These are phyloP conservation scores for Tragelaphus imberbis DNA, from an alignment of 2,113 vertebrate genomes.

Conservation along the genomic window DNA sequence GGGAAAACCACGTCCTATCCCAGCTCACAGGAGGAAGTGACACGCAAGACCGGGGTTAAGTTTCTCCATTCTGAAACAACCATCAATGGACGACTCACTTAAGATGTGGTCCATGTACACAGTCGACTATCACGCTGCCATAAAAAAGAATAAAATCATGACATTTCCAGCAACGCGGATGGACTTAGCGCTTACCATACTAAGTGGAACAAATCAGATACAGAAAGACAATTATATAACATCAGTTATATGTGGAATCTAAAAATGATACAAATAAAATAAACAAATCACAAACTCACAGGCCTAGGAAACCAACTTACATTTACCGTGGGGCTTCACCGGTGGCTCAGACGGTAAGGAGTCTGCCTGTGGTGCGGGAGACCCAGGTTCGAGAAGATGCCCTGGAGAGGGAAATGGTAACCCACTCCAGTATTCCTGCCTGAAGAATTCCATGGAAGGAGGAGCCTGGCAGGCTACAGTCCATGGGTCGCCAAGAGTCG, in stretches of 20 bases:
- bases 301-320: not conserved
- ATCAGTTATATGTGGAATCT: not conserved
- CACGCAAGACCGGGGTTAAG: not conserved
- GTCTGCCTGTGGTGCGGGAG: fast-evolving
- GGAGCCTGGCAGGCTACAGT: too few species aligned
- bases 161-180: fast-evolving
- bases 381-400: not conserved
- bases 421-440: not conserved
- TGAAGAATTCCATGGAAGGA: not conserved
- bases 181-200: not conserved
- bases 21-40: not conserved
- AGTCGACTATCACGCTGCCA: fast-evolving
- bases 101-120: not conserved
- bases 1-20: too few species aligned
- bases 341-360: not conserved
- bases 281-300: not conserved
- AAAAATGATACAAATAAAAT: not conserved
- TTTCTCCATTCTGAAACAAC: too few species aligned
- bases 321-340: not conserved
- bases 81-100: not conserved
- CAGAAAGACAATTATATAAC: not conserved
- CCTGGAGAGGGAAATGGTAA: not conserved
- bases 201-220: not conserved
- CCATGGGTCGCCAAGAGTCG: not conserved
- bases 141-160: not conserved